Percentiles rank a stretch among this genome's conserved stretches.
Evolutionary conservation across 2,797 vertebrate species (phyloP).

Genomic region (Delichon dasypus): DNA sequence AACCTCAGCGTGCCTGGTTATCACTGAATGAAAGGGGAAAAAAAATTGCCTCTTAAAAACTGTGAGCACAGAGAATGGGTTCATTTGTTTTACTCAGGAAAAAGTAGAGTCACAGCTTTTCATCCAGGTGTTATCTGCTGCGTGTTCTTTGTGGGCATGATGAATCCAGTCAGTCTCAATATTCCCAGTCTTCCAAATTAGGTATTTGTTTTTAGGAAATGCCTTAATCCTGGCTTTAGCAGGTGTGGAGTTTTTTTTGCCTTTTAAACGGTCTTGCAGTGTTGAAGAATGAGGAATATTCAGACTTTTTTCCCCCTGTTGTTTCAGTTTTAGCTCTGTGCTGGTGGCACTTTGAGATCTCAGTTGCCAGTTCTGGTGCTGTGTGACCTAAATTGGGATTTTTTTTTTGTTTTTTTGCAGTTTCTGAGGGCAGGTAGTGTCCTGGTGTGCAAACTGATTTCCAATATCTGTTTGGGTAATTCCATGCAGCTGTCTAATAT

Average conservation of each 20-base stretch:
- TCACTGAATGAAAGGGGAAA: not conserved
- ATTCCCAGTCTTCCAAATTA: not conserved
- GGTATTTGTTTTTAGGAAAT: not conserved
- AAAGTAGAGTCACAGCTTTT: not conserved
- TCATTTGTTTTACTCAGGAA: not conserved
- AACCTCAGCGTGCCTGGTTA: not conserved
- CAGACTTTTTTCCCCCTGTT: not conserved
- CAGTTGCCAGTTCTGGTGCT: not conserved
- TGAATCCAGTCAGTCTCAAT: not conserved
- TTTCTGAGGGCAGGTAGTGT: not conserved
- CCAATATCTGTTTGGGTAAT: not conserved
- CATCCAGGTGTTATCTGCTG: not conserved
- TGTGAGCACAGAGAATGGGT: not conserved
- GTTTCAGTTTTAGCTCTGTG: accelerated
- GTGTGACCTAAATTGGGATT: not conserved
- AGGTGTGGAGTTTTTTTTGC: not conserved
- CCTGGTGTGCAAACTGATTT: not conserved
- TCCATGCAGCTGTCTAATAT: not conserved
- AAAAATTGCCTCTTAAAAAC: not conserved
- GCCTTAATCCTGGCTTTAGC: not conserved
- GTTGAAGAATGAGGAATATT: not conserved
- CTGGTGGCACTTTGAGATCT: not conserved
- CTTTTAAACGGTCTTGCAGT: not conserved
- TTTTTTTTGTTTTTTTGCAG: not conserved
- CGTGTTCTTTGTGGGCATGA: not conserved